A percentile compares a stretch with the other conserved stretches of the same genome.
Conservation (phyloP, 2,113 vertebrate genomes). For the Hassar affinis region DNA sequence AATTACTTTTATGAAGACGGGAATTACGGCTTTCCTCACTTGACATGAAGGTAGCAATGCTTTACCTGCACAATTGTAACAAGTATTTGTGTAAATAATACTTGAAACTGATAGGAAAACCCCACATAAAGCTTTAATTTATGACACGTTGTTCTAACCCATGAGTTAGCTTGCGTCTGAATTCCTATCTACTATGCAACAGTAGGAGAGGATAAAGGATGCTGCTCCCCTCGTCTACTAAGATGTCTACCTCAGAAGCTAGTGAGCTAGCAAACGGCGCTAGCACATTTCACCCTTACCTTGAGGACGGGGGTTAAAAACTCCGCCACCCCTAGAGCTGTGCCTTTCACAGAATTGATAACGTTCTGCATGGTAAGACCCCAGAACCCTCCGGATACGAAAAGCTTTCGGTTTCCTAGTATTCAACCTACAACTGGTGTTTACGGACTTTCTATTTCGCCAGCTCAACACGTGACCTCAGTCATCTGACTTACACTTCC, state of each 20-base stretch:
- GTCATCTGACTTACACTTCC: conserved; percentile 59
- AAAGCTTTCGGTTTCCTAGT: neutral
- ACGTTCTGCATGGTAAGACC: conserved; percentile 86
- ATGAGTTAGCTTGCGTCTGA: neutral
- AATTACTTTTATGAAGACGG: neutral
- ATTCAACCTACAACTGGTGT: neutral
- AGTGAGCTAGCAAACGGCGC: neutral
- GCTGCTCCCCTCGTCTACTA: neutral
- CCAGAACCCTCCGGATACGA: neutral
- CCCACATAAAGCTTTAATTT: neutral
- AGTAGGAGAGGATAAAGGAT: neutral
- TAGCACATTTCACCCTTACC: conserved; percentile 72
- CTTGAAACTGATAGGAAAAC: neutral
- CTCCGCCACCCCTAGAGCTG: conserved; percentile 93
- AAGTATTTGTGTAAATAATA: neutral
- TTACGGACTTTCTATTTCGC: neutral
- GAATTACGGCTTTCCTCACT: neutral
- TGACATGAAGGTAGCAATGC: neutral
- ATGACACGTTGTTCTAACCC: neutral
- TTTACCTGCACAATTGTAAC: neutral
- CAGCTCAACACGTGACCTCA: conserved; percentile 63
- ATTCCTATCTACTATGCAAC: neutral
- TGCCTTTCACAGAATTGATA: conserved; percentile 95
- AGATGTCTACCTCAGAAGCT: neutral
- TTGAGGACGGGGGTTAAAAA: conserved; percentile 93